Conservation (phyloP, 2,888 invertebrate species). For the Lithosia quadra region DNA sequence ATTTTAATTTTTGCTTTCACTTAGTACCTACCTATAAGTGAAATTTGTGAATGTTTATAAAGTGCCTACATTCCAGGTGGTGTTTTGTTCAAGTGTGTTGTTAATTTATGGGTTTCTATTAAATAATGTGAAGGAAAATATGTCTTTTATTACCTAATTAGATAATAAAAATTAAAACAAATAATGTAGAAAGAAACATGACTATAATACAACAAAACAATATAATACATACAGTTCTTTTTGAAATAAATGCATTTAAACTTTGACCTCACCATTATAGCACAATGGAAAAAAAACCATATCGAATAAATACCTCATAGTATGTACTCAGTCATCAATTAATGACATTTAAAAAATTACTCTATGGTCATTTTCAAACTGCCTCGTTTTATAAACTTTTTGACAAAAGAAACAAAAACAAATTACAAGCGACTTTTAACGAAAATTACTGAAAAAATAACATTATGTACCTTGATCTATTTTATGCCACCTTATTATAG, state of each 20-base stretch:
- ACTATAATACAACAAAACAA: conserved; percentile 80
- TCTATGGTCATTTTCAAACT: conserved; percentile 21
- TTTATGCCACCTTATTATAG: conserved; percentile 57
- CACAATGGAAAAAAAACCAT: conserved; percentile 41
- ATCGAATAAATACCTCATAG: conserved; percentile 21
- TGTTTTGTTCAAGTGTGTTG: conserved; percentile 63
- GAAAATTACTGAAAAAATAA: conserved; percentile 49
- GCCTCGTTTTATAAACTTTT: conserved; percentile 28
- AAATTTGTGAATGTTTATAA: conserved; percentile 51
- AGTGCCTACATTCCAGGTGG: conserved; percentile 85
- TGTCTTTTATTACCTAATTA: conserved; percentile 36
- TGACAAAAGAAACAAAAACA: conserved; percentile 37
- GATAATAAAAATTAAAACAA: conserved; percentile 31
- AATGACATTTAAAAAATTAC: conserved; percentile 1
- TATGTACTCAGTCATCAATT: conserved; percentile 14
- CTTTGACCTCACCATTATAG: conserved; percentile 49
- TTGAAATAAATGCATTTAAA: conserved; percentile 69
- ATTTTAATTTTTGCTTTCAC: conserved; percentile 36
- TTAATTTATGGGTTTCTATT: conserved; percentile 65
- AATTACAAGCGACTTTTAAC: conserved; percentile 44
- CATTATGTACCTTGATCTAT: conserved; percentile 49
- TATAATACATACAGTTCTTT: conserved; percentile 69
- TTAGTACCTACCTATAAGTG: conserved; percentile 28
- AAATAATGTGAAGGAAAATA: conserved; percentile 56
- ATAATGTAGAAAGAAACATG: conserved; percentile 69